phyloP scores from a whole-genome alignment of 2,797 vertebrate genomes.

The Artibeus lituratus region DNA sequence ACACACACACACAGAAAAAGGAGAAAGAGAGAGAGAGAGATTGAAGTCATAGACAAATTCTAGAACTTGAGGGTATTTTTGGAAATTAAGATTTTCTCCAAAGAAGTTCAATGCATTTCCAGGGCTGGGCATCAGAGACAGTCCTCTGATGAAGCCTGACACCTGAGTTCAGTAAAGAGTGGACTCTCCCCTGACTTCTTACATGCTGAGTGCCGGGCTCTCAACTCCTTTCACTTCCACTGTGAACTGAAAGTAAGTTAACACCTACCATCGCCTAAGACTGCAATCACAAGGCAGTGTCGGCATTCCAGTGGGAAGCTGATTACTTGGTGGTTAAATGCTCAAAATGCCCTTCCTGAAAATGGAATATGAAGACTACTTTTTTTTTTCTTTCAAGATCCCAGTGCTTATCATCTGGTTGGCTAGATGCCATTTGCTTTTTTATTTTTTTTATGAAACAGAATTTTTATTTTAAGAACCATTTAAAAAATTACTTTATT shows the following conservation, averaged over 20 bases:
- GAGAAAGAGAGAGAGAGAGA: not conserved
- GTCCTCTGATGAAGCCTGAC: not conserved
- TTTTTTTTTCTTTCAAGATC: not conserved
- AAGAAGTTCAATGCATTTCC: not conserved
- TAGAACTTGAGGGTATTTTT: not conserved
- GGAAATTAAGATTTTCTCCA: constrained; percentile 15
- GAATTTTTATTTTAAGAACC: too few relatives aligned
- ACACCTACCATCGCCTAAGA: not conserved
- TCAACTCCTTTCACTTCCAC: not conserved
- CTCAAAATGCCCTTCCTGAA: constrained; percentile 31
- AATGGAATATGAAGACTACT: not conserved
- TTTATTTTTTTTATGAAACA: not conserved
- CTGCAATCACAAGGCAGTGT: not conserved
- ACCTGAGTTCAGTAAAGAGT: not conserved
- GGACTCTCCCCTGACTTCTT: not conserved
- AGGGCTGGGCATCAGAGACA: not conserved
- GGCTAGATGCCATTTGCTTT: constrained; percentile 8
- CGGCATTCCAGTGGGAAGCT: not conserved
- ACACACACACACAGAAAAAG: too few relatives aligned
- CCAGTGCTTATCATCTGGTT: not conserved
- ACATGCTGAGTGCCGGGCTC: not conserved
- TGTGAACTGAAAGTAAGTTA: not conserved
- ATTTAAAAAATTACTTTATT: too few relatives aligned
- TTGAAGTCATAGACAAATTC: not conserved
- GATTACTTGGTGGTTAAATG: constrained; percentile 19